Conservation (phyloP, 2,888 invertebrate genomes). For the Ormyrus thymus region DNA sequence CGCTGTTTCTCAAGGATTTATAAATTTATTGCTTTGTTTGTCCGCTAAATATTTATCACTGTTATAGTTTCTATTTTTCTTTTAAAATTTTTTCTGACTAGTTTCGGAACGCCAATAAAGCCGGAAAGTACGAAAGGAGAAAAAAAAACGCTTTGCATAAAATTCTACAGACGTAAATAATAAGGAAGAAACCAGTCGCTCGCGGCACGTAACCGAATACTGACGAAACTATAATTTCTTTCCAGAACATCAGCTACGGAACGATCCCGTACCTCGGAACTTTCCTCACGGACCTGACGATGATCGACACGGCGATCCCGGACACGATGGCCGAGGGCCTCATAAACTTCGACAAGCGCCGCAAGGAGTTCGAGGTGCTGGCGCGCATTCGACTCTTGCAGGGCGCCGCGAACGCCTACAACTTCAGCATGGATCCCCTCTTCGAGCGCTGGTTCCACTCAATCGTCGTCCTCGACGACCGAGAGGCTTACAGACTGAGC, state of each 20-base stretch:
- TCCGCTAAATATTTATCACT: too few relatives aligned
- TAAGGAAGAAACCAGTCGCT: too few relatives aligned
- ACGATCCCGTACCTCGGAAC: slow-evolving; percentile 99
- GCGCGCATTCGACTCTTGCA: slow-evolving; percentile 98
- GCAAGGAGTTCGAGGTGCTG: slow-evolving; percentile 98
- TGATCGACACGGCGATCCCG: slow-evolving; percentile 98
- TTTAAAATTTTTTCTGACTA: too few relatives aligned
- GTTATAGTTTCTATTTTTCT: too few relatives aligned
- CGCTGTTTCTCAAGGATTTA: too few relatives aligned
- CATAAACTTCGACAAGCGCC: slow-evolving; percentile 98
- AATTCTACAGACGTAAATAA: not conserved
- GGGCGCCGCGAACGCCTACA: slow-evolving; percentile 96
- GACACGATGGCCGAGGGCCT: slow-evolving; percentile 88
- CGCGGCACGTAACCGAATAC: too few relatives aligned
- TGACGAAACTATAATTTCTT: slow-evolving; percentile 36
- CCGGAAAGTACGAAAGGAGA: too few relatives aligned
- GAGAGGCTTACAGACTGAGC: slow-evolving; percentile 92
- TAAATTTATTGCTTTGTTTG: too few relatives aligned
- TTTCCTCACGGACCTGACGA: slow-evolving; percentile 97
- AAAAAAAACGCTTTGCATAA: not conserved
- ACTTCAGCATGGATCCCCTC: slow-evolving; percentile 87
- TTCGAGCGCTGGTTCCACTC: slow-evolving; percentile 98
- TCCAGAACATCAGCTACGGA: slow-evolving; percentile 88
- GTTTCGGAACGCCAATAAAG: too few relatives aligned
- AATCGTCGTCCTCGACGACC: slow-evolving; percentile 91